These are phyloP conservation scores for Nomada goodeniana DNA, from an alignment of 2,888 invertebrate species.

Conservation along the genomic window DNA sequence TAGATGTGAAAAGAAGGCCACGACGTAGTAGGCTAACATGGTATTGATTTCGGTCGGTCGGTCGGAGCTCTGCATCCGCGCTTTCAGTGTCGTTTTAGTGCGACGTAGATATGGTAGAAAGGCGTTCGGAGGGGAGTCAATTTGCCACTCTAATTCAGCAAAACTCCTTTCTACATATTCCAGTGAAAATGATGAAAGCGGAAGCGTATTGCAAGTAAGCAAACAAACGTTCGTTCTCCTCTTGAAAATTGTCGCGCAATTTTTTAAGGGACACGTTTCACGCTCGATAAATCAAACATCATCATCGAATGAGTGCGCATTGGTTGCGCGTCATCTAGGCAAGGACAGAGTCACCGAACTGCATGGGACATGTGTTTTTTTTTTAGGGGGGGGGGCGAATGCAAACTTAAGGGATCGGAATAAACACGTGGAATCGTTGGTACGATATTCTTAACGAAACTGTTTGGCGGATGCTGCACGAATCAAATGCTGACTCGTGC, in stretches of 20 bases:
- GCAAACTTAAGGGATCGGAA: neutral
- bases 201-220: neutral
- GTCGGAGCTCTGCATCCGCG: constrained; percentile 66
- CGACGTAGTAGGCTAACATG: constrained; percentile 75
- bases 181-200: constrained; percentile 18
- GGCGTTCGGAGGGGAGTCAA: constrained; percentile 22
- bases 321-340: too few relatives aligned
- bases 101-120: constrained; percentile 64
- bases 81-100: constrained; percentile 73
- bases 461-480: constrained; percentile 3
- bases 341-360: too few relatives aligned
- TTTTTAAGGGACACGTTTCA: too few relatives aligned
- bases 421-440: constrained; percentile 16
- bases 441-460: constrained; percentile 13
- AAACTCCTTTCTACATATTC: constrained; percentile 31
- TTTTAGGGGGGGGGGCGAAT: too few relatives aligned
- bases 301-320: too few relatives aligned
- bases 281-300: too few relatives aligned
- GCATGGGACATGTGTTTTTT: too few relatives aligned
- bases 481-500: constrained; percentile 35
- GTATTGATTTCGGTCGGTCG: constrained; percentile 74
- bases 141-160: constrained; percentile 56
- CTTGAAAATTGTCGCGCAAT: neutral
- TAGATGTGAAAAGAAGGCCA: constrained; percentile 72
- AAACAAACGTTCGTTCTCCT: neutral